Percentiles rank a stretch among this genome's conserved stretches.
phyloP scores from a whole-genome alignment of 64 coral and sea anemone genomes.

The Platygyra sinensis region DNA sequence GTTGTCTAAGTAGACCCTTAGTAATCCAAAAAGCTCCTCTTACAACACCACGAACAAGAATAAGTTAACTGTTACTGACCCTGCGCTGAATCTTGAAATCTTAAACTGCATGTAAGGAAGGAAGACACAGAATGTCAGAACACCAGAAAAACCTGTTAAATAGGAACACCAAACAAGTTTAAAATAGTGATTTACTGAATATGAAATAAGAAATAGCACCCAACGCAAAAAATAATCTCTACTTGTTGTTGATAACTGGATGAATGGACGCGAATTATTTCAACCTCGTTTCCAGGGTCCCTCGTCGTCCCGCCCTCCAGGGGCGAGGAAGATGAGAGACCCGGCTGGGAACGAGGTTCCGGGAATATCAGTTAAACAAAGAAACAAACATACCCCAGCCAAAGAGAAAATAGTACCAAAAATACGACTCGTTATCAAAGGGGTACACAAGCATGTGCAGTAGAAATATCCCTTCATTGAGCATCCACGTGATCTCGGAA shows the following conservation, averaged over 20 bases:
- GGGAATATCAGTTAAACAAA: no score
- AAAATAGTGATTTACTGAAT: not conserved
- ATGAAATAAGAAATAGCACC: no score
- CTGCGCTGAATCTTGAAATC: not conserved
- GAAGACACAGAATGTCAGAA: slow-evolving; percentile 56
- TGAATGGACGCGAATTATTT: no score
- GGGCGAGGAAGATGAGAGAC: no score
- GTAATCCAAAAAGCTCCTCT: no score
- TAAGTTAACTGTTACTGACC: not conserved
- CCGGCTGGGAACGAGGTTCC: no score
- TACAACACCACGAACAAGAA: not conserved
- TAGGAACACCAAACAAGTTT: not conserved
- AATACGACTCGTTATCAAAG: slow-evolving; percentile 57
- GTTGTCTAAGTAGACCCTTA: no score
- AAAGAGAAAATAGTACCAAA: slow-evolving; percentile 51
- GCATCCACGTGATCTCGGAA: slow-evolving; percentile 76
- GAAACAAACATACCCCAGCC: slow-evolving; percentile 67
- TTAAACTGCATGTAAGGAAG: slow-evolving; percentile 48
- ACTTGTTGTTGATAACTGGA: no score
- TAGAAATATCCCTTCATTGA: slow-evolving; percentile 78
- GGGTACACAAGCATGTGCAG: slow-evolving; percentile 42
- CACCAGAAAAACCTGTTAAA: slow-evolving; percentile 54
- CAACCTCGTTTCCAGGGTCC: no score
- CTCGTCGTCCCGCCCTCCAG: no score
- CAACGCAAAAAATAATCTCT: no score